A percentile compares a stretch with the other conserved stretches of the same genome.
Conservation (phyloP, 30 jellyfish, hydroid and myxozoan genomes). For the Aurelia sp. region DNA sequence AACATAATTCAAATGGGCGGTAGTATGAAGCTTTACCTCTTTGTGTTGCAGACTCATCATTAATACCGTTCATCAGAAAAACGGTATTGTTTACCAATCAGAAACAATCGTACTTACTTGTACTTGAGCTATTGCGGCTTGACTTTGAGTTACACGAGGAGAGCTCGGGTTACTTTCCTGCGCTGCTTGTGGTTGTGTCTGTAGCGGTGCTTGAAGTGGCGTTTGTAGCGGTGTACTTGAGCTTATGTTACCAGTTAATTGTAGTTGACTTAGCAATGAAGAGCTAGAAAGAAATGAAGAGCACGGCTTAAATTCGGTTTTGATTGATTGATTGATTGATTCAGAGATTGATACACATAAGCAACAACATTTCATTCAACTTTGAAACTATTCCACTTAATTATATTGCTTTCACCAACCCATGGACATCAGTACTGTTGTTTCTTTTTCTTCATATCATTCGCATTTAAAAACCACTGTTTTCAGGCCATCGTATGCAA, state of each 20-base stretch:
- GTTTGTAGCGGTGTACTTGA: conserved; percentile 60
- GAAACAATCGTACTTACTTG: conserved; percentile 5
- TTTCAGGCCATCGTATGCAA: too few species aligned
- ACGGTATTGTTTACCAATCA: neutral
- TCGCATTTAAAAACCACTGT: too few species aligned
- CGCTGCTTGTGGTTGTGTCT: neutral
- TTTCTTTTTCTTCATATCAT: too few species aligned
- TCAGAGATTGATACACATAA: neutral
- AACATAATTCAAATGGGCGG: too few species aligned
- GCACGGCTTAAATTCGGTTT: too few species aligned
- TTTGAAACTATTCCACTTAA: neutral
- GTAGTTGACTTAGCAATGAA: conserved; percentile 66
- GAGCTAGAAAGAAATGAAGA: conserved; percentile 15
- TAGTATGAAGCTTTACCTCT: neutral
- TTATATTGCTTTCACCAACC: too few species aligned
- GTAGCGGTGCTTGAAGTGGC: conserved; percentile 25
- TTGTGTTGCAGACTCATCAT: neutral
- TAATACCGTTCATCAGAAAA: neutral
- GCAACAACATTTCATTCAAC: neutral
- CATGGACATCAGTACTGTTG: too few species aligned
- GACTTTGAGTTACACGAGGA: conserved; percentile 11
- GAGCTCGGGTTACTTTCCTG: conserved; percentile 38
- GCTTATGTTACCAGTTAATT: conserved; percentile 36
- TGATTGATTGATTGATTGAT: too few species aligned
- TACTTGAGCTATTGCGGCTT: conserved; percentile 57